These are phyloP conservation scores for Trichonephila clavata DNA, from an alignment of 1,140 invertebrate genomes.

Conservation along the genomic window DNA sequence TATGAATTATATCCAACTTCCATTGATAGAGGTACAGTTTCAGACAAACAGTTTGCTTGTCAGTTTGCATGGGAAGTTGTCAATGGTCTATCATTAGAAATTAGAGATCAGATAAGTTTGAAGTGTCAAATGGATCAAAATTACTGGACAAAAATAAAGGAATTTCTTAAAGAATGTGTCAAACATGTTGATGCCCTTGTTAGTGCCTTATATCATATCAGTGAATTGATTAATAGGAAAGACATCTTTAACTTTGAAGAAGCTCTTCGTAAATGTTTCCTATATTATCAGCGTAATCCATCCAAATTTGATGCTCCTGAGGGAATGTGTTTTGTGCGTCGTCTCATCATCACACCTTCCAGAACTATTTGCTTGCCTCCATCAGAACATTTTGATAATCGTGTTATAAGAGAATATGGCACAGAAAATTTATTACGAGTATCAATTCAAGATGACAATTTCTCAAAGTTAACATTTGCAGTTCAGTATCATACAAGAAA, in stretches of 20 bases:
- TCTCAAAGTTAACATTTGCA: slow-evolving; percentile 73
- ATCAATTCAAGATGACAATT: slow-evolving; percentile 76
- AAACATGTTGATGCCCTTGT: slow-evolving; percentile 40
- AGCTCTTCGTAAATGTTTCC: slow-evolving; percentile 28
- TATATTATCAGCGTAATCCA: slow-evolving; percentile 3
- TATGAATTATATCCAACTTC: neutral
- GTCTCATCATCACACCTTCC: slow-evolving; percentile 71
- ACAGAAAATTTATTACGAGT: slow-evolving; percentile 67
- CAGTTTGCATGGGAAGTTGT: slow-evolving; percentile 71
- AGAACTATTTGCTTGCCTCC: slow-evolving; percentile 62
- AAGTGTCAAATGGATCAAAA: neutral
- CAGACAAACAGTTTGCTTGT: slow-evolving; percentile 47
- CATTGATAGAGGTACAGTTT: neutral
- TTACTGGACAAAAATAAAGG: slow-evolving; percentile 37
- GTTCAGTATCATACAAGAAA: slow-evolving; percentile 65
- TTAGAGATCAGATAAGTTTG: slow-evolving; percentile 58
- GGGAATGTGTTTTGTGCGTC: slow-evolving; percentile 73
- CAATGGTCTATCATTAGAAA: slow-evolving; percentile 17
- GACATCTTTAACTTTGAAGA: slow-evolving; percentile 67
- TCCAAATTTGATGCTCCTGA: slow-evolving; percentile 50
- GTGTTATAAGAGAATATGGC: slow-evolving; percentile 72
- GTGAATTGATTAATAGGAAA: slow-evolving; percentile 54
- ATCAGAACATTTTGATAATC: slow-evolving; percentile 76
- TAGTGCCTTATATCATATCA: slow-evolving; percentile 57
- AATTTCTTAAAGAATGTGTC: slow-evolving; percentile 7